Percentiles rank a stretch among this genome's conserved stretches.
Conservation (phyloP, 2,888 invertebrate genomes). For the Heliconius charithonia region DNA sequence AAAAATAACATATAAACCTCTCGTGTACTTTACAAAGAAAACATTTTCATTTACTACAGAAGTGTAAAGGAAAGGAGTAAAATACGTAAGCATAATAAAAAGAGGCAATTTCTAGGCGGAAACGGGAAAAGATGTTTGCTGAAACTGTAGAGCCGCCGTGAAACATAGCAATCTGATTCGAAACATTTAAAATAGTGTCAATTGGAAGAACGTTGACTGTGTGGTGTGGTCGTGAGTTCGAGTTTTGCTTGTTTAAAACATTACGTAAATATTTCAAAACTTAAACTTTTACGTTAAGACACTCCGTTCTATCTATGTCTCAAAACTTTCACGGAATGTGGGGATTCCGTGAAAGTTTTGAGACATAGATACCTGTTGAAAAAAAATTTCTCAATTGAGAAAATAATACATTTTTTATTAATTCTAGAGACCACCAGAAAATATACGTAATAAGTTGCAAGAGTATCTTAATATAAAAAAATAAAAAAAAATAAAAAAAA, state of each 20-base stretch:
- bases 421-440: background rate
- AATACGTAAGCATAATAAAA: constrained; percentile 27
- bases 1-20: constrained; percentile 18
- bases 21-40: constrained; percentile 24
- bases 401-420: too few species aligned
- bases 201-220: background rate
- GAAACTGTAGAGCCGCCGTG: background rate
- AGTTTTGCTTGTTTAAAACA: background rate
- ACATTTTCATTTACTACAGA: constrained; percentile 22
- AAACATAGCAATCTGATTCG: background rate
- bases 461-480: constrained; percentile 30
- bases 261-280: background rate
- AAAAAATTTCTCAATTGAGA: too few species aligned
- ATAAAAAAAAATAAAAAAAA: too few species aligned
- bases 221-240: background rate
- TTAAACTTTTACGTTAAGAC: too few species aligned
- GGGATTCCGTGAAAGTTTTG: too few species aligned
- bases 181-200: background rate
- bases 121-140: background rate
- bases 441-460: constrained; percentile 15
- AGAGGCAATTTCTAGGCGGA: constrained; percentile 22
- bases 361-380: too few species aligned
- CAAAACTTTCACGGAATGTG: too few species aligned
- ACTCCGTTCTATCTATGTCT: too few species aligned
- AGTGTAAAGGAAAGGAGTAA: constrained; percentile 20